Percentiles rank a stretch among this genome's conserved stretches.
phyloP scores from a whole-genome alignment of 1,140 invertebrate species.

The Xylocopa sonorina region DNA sequence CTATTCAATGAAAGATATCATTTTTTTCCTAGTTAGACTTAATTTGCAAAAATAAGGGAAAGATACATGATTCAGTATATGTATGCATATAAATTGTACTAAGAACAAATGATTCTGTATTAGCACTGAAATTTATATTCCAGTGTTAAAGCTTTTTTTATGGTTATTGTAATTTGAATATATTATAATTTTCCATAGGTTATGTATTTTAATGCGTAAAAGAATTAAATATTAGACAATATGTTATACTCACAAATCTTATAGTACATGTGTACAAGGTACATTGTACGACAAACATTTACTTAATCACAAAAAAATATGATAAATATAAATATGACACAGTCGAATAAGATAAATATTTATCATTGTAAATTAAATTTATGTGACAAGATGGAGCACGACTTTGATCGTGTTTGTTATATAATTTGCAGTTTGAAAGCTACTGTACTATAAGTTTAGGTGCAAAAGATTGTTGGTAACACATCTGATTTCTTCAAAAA shows the following conservation, averaged over 20 bases:
- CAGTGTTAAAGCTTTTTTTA: constrained; percentile 55
- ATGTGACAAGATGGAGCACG: constrained; percentile 34
- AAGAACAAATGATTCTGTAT: constrained; percentile 48
- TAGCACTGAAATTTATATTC: constrained; percentile 30
- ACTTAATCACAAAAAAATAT: constrained; percentile 46
- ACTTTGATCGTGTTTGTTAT: constrained; percentile 41
- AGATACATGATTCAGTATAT: constrained; percentile 41
- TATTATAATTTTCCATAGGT: constrained; percentile 57
- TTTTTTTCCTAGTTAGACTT: constrained; percentile 50
- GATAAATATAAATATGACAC: constrained; percentile 46
- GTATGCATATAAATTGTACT: constrained; percentile 54
- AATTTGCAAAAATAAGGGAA: constrained; percentile 44
- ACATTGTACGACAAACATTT: constrained; percentile 39
- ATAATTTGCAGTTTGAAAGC: constrained; percentile 45
- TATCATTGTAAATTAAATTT: constrained; percentile 48
- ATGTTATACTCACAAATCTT: constrained; percentile 38
- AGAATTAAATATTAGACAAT: constrained; percentile 32
- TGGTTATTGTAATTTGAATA: constrained; percentile 59
- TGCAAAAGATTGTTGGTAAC: constrained; percentile 42
- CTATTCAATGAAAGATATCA: constrained; percentile 49
- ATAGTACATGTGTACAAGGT: constrained; percentile 35
- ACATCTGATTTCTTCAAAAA: constrained; percentile 17
- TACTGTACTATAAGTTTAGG: constrained; percentile 46
- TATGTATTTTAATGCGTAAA: constrained; percentile 55
- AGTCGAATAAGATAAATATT: constrained; percentile 41